Conservation (phyloP, 2,888 invertebrate genomes). For the Amblyjoppa proteus region DNA sequence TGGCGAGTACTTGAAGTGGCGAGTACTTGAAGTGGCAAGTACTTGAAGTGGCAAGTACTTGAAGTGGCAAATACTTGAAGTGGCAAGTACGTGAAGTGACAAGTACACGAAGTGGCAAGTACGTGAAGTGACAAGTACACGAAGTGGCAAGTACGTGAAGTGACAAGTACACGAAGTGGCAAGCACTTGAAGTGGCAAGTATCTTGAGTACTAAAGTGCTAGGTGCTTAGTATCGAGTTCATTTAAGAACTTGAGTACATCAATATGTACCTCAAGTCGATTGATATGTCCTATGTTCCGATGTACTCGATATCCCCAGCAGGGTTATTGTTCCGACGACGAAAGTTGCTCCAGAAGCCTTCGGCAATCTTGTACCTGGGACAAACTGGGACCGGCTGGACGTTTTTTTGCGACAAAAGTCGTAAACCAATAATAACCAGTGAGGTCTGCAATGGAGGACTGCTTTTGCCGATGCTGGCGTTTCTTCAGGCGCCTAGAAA, state of each 20-base stretch:
- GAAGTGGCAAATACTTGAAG: no score
- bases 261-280: background rate
- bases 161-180: no score
- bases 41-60: no score
- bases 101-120: no score
- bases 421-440: conserved; percentile 72
- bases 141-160: no score
- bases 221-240: background rate
- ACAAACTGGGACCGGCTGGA: conserved; percentile 51
- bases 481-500: conserved; percentile 7
- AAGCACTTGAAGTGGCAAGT: no score
- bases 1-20: no score
- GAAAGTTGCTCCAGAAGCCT: background rate
- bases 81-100: no score
- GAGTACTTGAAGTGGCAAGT: no score
- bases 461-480: conserved; percentile 28
- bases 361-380: conserved; percentile 44
- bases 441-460: conserved; percentile 9
- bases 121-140: no score
- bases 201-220: background rate
- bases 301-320: background rate
- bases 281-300: background rate
- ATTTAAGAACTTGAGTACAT: background rate
- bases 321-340: background rate
- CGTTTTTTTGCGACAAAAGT: conserved; percentile 65